Conservation (phyloP, 2,888 invertebrate species). For the Mylabris sibirica region DNA sequence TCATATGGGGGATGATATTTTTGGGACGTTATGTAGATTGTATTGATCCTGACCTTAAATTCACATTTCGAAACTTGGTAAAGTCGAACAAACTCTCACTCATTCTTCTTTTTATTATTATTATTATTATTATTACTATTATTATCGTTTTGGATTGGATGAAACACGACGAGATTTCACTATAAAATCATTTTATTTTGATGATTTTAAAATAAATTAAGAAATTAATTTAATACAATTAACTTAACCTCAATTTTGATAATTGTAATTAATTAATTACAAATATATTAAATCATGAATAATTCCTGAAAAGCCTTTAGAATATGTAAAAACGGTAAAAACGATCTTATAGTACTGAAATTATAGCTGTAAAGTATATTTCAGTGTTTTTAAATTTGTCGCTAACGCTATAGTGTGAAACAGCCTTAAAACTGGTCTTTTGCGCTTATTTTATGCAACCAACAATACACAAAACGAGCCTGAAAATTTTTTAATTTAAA, state of each 20-base stretch:
- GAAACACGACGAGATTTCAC: neutral
- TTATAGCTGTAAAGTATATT: too few species aligned
- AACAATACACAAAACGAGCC: neutral
- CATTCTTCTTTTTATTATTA: too few species aligned
- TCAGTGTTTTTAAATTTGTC: too few species aligned
- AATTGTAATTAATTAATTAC: too few species aligned
- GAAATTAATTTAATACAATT: neutral
- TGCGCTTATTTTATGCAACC: neutral
- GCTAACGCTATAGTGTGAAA: too few species aligned
- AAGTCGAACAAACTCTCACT: neutral
- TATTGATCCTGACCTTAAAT: constrained; percentile 7
- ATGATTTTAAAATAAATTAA: neutral
- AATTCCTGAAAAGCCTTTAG: too few species aligned
- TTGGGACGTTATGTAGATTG: neutral
- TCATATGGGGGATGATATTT: neutral
- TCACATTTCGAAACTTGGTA: neutral
- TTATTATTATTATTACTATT: neutral
- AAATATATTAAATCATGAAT: too few species aligned
- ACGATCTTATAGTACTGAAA: too few species aligned
- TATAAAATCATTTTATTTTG: neutral
- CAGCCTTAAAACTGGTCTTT: too few species aligned
- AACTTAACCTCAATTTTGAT: neutral
- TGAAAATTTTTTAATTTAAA: too few species aligned
- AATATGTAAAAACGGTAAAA: too few species aligned
- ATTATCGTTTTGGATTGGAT: too few species aligned